Evolutionary conservation across 2,888 invertebrate species (phyloP), one percentile per base, ranked within the genome.

Genomic region (Criorhina ranunculi): DNA sequence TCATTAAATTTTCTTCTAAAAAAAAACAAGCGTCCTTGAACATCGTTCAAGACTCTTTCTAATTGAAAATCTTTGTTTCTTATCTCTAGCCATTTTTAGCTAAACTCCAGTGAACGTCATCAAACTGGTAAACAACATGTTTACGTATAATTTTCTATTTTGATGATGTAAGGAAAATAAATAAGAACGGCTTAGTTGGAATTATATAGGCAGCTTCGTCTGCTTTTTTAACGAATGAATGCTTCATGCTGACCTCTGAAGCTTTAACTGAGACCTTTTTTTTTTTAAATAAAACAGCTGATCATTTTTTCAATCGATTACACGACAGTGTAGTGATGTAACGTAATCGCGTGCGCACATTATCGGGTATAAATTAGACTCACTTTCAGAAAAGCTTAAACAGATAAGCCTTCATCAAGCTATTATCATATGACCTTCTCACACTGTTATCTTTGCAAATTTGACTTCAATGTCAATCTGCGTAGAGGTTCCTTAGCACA

Each of bases 301-400:
- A 46, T 46, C 46, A 5, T 9, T 9, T 11, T 17, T 9, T 0
- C n/a, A 19, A 3, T 46, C 15, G 15, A 15, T 1, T 11, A 46
- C 8, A 4, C n/a, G n/a, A 8, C 4, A n/a, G 51, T 29, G 29
- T 51, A 12, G 29, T 29, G 51, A 29, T 24, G 29, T 51, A 51
- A 51, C 57, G 37, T 37, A 57, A 57, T 19, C 19, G 57, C 57
- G 57, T 37, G 57, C 57, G 37, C 57, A 37, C 55, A 17, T 7
- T 35, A 35, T 35, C 55, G 9, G 0, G 1, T 3, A n/a, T 9
- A 3, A 35, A 55, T 15, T 2, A 35, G 12, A 55, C 9, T 55
- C 35, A 37, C 37, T 57, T 37, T 57, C 24, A 19, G 9, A 37
- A 57, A 57, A n/a, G 17, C 37, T 57, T 11, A 6, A 37, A 17